Evolutionary conservation across 2,113 vertebrate genomes (phyloP).

Genomic region (Addax nasomaculatus): DNA sequence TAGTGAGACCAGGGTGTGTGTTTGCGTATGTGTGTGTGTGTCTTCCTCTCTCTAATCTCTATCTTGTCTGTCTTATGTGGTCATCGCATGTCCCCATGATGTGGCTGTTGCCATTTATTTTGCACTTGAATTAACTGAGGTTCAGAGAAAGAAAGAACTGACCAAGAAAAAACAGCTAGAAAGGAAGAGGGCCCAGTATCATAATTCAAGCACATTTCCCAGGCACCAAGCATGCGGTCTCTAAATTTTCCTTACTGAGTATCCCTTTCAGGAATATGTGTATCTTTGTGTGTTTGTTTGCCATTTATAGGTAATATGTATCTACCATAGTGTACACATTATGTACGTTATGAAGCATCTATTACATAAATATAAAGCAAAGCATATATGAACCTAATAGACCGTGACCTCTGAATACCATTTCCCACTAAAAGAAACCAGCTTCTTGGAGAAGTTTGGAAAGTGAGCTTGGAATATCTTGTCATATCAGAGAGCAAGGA

Average conservation of each 20-base stretch:
- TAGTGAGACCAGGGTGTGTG: background rate
- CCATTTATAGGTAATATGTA: background rate
- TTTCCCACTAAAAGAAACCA: background rate
- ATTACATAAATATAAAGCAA: constrained; percentile 1
- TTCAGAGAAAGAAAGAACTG: background rate
- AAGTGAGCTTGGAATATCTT: background rate
- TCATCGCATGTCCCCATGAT: background rate
- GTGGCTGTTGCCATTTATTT: background rate
- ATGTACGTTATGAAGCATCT: background rate
- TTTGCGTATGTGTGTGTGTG: background rate
- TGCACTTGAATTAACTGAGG: background rate
- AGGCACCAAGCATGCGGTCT: background rate
- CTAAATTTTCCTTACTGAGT: background rate
- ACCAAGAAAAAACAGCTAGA: background rate
- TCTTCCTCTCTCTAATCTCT: background rate
- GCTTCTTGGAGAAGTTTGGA: background rate
- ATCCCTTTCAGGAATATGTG: background rate
- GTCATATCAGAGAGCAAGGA: background rate
- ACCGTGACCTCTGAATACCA: background rate
- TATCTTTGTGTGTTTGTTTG: background rate
- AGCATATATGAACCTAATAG: background rate
- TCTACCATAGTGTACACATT: background rate
- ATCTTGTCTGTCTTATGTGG: background rate
- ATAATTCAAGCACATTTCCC: background rate
- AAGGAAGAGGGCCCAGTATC: background rate